Evolutionary conservation across 2,888 invertebrate species (phyloP), one percentile per base, ranked within the genome.

Genomic region (Plebejus anna): DNA sequence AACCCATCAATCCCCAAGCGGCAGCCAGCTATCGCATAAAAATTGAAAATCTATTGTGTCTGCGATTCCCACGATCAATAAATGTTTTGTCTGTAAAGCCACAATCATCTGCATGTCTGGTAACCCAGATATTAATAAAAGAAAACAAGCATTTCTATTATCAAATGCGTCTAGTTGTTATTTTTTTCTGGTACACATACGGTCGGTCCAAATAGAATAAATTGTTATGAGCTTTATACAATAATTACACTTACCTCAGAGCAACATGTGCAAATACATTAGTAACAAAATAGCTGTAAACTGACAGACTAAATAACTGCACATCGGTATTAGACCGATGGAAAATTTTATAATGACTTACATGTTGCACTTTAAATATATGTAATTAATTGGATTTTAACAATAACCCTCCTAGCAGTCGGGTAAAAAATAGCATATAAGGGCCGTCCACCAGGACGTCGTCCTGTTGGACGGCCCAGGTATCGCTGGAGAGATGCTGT

Each of bases 181-280:
- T 59, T 59, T 61, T 61, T 61, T 59, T 59, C 61, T 61, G 28
- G 61, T 61, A 28, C 61, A 61, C 9, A 61, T 28, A 61, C 61
- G 61, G 61, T 61, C 28, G 28, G 2, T 28, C 61, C 61, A 28
- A 61, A 61, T 61, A 61, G 11, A 61, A 28, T 61, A 61, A 28
- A 61, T 61, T 61, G 61, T 61, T 61, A 11, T 61, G 28, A 61
- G 61, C 28, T 61, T 28, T 61, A 28, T 61, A 61, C 28, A 61
- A 61, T 28, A 28, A 61, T 61, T 61, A 61, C 9, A 61, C 28
- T 28, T 61, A 28, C 61, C 61, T 61, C 61, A 61, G 61, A 61
- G 9, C 4, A 7, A 61, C 61, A 61, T 28, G 28, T 61, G 28
- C 61, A 61, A 61, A 61, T 61, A 59, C n/a, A 59, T 59, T 28